Conservation (phyloP, 2,797 vertebrate species). For the Cyclopterus lumpus region DNA sequence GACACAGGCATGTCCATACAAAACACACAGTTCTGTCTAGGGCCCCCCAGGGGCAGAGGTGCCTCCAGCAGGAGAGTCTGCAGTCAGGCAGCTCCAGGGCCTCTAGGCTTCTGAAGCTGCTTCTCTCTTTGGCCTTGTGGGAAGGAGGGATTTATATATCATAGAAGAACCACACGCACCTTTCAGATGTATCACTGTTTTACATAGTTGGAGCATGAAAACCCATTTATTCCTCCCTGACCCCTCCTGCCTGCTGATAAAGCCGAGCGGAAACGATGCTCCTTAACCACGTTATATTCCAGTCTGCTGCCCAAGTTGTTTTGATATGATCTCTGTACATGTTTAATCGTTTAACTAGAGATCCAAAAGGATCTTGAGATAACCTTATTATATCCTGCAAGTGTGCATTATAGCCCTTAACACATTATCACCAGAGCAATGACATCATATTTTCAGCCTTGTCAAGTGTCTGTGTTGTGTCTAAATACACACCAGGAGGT, state of each 20-base stretch:
- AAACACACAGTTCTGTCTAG: conserved; percentile 24
- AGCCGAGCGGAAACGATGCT: conserved; percentile 50
- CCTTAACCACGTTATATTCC: conserved; percentile 39
- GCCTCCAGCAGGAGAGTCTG: conserved; percentile 39
- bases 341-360: conserved; percentile 56
- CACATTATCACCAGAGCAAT: conserved; percentile 37
- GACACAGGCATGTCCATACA: conserved; percentile 13
- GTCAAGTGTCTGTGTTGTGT: conserved; percentile 44
- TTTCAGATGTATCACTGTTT: conserved; percentile 28
- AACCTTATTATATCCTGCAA: conserved; percentile 28
- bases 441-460: conserved; percentile 24
- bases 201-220: conserved; percentile 39
- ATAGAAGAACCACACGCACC: conserved; percentile 26
- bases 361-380: conserved; percentile 44
- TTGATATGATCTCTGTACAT: conserved; percentile 53
- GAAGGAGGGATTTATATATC: conserved; percentile 29
- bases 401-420: conserved; percentile 27
- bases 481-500: conserved; percentile 53
- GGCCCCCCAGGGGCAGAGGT: conserved; percentile 35
- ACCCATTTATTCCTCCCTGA: conserved; percentile 15
- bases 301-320: conserved; percentile 36
- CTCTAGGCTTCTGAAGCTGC: conserved; percentile 43
- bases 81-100: conserved; percentile 54
- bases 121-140: conserved; percentile 29
- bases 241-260: conserved; percentile 30